Conservation (phyloP, 2,888 invertebrate species). For the Crossocerus cetratus region DNA sequence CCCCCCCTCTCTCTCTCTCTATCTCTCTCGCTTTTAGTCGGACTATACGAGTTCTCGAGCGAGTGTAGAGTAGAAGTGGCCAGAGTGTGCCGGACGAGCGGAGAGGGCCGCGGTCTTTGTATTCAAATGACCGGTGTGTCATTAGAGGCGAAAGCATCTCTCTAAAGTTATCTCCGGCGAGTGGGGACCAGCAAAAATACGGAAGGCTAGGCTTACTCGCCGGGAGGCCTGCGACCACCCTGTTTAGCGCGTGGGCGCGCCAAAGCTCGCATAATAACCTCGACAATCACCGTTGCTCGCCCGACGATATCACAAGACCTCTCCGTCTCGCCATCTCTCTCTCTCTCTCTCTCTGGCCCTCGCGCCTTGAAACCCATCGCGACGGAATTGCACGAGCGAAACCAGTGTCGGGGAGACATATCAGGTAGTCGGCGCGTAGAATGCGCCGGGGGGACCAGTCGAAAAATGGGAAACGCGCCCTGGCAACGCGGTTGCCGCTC, state of each 20-base stretch:
- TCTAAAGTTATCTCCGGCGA: conserved; percentile 6
- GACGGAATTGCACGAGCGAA: background rate
- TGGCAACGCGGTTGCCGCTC: background rate
- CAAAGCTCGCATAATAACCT: conserved; percentile 43
- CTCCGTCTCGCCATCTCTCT: background rate
- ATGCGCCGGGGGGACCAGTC: background rate
- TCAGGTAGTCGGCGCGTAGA: background rate
- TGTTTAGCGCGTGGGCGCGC: conserved; percentile 40
- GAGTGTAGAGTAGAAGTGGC: too few relatives aligned
- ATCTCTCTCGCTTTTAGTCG: too few relatives aligned
- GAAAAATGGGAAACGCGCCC: conserved; percentile 33
- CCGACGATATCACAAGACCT: conserved; percentile 37
- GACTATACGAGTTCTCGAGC: background rate
- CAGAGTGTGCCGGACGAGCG: too few relatives aligned
- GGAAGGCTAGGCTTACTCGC: background rate
- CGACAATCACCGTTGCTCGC: conserved; percentile 33
- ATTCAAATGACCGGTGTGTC: conserved; percentile 21
- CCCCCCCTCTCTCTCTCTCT: background rate
- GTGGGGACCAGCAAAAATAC: background rate
- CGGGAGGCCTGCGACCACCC: conserved; percentile 34
- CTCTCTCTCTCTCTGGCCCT: background rate
- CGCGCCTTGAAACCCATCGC: conserved; percentile 1
- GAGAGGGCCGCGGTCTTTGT: conserved; percentile 16
- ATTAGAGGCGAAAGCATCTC: conserved; percentile 19
- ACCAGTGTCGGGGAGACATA: too few relatives aligned